These are phyloP conservation scores for Mycteria americana DNA, from an alignment of 2,797 vertebrate species.

Conservation along the genomic window DNA sequence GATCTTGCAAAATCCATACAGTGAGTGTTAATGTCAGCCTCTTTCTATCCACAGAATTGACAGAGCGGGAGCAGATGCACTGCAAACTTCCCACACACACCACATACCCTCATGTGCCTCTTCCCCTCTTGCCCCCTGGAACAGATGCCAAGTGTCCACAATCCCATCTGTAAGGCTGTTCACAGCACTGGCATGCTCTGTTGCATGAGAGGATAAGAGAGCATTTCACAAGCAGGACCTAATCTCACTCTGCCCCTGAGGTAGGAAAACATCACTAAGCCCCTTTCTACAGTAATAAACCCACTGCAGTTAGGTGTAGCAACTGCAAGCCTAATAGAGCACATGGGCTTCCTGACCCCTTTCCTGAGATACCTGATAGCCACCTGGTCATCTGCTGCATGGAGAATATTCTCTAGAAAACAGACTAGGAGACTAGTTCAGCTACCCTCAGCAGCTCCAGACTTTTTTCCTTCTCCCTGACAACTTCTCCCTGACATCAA, in stretches of 20 bases:
- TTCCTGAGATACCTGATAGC: background rate
- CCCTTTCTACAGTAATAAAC: background rate
- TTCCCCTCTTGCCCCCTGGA: background rate
- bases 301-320: background rate
- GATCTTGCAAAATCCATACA: constrained; percentile 9
- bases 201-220: background rate
- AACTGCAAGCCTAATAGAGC: background rate
- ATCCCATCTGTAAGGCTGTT: background rate
- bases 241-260: background rate
- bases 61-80: background rate
- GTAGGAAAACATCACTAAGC: background rate
- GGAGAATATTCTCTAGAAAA: background rate
- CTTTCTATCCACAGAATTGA: background rate
- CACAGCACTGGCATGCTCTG: rapidly evolving
- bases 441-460: background rate
- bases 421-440: background rate
- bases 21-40: background rate
- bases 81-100: background rate
- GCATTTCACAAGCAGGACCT: background rate
- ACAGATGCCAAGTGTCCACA: background rate
- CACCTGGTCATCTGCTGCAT: background rate
- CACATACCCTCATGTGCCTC: background rate
- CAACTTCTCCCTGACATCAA: background rate
- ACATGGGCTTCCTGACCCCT: background rate
- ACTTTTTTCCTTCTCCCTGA: background rate